These are phyloP conservation scores for Cyprinella venusta DNA, from an alignment of 2,797 vertebrate species.

Conservation along the genomic window DNA sequence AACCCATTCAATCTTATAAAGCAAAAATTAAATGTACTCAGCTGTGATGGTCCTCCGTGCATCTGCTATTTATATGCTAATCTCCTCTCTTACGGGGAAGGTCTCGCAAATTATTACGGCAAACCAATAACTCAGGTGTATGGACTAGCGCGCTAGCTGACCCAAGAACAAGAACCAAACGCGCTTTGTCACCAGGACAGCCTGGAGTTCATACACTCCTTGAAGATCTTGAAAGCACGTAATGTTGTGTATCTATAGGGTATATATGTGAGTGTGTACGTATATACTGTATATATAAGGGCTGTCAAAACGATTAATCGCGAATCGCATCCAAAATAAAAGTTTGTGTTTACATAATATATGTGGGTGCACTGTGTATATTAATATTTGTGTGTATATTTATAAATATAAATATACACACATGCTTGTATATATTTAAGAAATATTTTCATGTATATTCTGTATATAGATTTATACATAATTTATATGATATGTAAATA, in stretches of 20 bases:
- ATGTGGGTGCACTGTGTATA: too few species aligned
- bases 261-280: not conserved
- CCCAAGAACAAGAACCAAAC: slow-evolving; percentile 56
- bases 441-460: too few species aligned
- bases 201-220: slow-evolving; percentile 43
- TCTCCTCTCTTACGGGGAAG: slow-evolving; percentile 88
- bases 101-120: slow-evolving; percentile 97
- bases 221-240: slow-evolving; percentile 54
- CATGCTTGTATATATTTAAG: too few species aligned
- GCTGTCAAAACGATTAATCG: too few species aligned
- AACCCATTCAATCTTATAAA: slow-evolving; percentile 99
- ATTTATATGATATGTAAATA: too few species aligned
- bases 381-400: too few species aligned
- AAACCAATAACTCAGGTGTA: slow-evolving; percentile 93
- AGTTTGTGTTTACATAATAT: too few species aligned
- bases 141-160: slow-evolving; percentile 73
- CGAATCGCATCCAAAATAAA: too few species aligned
- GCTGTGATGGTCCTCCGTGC: slow-evolving; percentile 96
- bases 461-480: too few species aligned
- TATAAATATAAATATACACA: too few species aligned
- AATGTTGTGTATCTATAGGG: not conserved
- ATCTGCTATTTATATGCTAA: slow-evolving; percentile 99
- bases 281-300: not conserved
- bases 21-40: slow-evolving; percentile 99
- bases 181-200: slow-evolving; percentile 64